These are phyloP conservation scores for Atherinosoma microstoma DNA, from an alignment of 2,797 vertebrate genomes.

Conservation along the genomic window DNA sequence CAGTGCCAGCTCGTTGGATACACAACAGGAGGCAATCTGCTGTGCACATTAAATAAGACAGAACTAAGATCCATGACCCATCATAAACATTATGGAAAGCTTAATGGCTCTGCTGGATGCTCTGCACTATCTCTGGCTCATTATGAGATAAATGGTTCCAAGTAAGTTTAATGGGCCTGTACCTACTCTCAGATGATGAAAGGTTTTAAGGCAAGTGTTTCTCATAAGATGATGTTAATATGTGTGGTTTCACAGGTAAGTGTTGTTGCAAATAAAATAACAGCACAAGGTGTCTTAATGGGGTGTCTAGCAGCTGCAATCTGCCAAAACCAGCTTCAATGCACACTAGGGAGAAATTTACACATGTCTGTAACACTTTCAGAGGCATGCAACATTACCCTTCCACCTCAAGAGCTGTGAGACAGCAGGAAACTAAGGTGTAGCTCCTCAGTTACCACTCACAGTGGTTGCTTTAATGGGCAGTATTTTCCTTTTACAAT, in stretches of 20 bases:
- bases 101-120: conserved; percentile 64
- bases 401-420: conserved; percentile 11
- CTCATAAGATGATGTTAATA: conserved; percentile 31
- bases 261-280: conserved; percentile 29
- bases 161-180: conserved; percentile 47
- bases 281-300: conserved; percentile 40
- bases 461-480: neutral
- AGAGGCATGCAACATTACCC: conserved; percentile 18
- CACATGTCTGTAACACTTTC: conserved; percentile 32
- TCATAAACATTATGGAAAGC: conserved; percentile 74
- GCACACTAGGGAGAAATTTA: conserved; percentile 13
- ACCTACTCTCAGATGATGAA: conserved; percentile 41
- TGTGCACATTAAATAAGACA: conserved; percentile 73
- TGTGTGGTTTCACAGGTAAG: conserved; percentile 24
- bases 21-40: conserved; percentile 58
- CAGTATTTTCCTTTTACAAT: neutral
- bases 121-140: conserved; percentile 67
- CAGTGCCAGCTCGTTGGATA: conserved; percentile 67
- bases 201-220: conserved; percentile 34
- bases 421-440: conserved; percentile 12
- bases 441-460: neutral
- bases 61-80: conserved; percentile 68
- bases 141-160: conserved; percentile 55
- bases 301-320: conserved; percentile 26
- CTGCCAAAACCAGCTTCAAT: conserved; percentile 36